These are phyloP conservation scores for Cepaea hortensis DNA, from an alignment of 2,888 invertebrate species.

Conservation along the genomic window DNA sequence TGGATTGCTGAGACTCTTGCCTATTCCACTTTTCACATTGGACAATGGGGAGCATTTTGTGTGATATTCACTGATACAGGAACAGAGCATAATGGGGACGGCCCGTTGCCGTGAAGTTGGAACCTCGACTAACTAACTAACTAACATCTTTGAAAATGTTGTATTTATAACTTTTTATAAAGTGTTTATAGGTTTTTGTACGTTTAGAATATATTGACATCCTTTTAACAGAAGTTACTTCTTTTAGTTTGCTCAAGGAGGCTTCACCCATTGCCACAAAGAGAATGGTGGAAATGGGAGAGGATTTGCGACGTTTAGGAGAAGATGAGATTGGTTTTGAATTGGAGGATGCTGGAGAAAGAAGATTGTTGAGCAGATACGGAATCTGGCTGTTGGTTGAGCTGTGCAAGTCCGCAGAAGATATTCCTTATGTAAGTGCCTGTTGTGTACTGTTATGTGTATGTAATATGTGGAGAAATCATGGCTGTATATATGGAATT, in stretches of 20 bases:
- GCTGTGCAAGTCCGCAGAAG: slow-evolving; percentile 81
- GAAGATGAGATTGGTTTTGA: slow-evolving; percentile 72
- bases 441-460: not conserved
- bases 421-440: slow-evolving; percentile 76
- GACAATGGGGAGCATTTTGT: no score
- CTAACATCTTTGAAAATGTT: no score
- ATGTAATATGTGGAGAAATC: not conserved
- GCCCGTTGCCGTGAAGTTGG: no score
- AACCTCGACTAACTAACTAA: no score
- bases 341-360: slow-evolving; percentile 70
- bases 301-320: slow-evolving; percentile 78
- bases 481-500: not conserved
- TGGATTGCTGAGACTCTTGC: no score
- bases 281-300: slow-evolving; percentile 75
- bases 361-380: slow-evolving; percentile 80
- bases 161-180: no score
- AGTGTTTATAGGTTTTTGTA: no score
- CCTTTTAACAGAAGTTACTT: not conserved
- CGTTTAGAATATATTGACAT: no score
- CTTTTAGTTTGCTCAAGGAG: slow-evolving; percentile 86
- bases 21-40: no score
- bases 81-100: no score
- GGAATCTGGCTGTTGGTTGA: slow-evolving; percentile 98
- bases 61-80: no score
- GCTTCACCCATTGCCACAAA: slow-evolving; percentile 79